A percentile compares a stretch with the other conserved stretches of the same genome.
Evolutionary conservation across 1,140 invertebrate species (phyloP).

Genomic region (Adoxophyes honmai): DNA sequence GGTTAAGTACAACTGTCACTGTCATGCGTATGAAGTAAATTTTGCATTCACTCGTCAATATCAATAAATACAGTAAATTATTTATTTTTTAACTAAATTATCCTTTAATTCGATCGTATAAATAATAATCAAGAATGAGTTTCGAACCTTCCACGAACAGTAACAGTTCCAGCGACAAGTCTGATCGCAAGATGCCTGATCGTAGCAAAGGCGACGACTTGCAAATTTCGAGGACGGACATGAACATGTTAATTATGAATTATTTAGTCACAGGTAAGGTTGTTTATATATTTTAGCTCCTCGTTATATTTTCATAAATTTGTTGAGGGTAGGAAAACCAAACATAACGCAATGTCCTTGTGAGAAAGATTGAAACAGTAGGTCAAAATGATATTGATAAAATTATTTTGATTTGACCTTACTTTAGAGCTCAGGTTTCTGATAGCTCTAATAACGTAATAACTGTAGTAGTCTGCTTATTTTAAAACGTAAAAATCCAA

Average conservation of each 20-base stretch:
- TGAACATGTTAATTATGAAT: conserved; percentile 99
- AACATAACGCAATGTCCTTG: no score
- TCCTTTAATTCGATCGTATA: conserved; percentile 14
- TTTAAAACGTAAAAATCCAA: no score
- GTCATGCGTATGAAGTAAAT: conserved; percentile 16
- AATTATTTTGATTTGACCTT: no score
- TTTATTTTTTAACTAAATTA: conserved; percentile 24
- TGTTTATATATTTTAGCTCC: conserved; percentile 17
- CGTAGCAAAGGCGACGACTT: conserved; percentile 81
- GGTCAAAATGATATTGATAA: no score
- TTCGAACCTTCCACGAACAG: conserved; percentile 52
- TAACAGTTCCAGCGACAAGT: conserved; percentile 53
- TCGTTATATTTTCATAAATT: no score
- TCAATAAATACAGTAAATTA: conserved; percentile 15
- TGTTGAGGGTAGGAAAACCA: no score
- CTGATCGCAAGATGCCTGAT: conserved; percentile 65
- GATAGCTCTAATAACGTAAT: no score
- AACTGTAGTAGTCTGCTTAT: no score
- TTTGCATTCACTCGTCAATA: conserved; percentile 1
- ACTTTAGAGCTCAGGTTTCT: no score
- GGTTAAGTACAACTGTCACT: background rate
- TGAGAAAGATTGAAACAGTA: no score
- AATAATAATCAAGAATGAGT: conserved; percentile 45
- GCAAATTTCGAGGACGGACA: conserved; percentile 92
- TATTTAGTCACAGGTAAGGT: conserved; percentile 95